Evolutionary conservation across 2,113 vertebrate species (phyloP), one percentile per base, ranked within the genome.

Genomic region (Tenebrosternarchus preto): DNA sequence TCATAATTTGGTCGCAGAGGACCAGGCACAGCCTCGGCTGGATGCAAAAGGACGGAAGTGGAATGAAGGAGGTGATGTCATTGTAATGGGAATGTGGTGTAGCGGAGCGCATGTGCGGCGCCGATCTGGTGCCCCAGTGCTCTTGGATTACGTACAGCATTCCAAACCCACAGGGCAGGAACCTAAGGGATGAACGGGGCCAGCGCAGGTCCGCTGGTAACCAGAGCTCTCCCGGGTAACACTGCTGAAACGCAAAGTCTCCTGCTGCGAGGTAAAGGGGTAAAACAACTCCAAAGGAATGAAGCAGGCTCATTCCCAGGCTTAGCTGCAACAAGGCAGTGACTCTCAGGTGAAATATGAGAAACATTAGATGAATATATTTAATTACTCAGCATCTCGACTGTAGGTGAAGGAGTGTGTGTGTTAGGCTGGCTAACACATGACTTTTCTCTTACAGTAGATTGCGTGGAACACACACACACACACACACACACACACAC

Each of bases 241-340:
- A 67, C 77, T 78, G 80, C 67, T 1, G 76, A 74, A 87, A 90
- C 83, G 64, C 0, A 79, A 90, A 76, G 67, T 77, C 3, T 0
- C 24, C 55, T 77, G 83, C 72, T 9, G 12, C 22, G 25, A 25
- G 25, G 59, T 9, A 61, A 11, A 31, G 6, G 63, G 25, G 15
- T 1, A 64, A 12, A 9, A 15, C 43, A 50, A 64, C 12, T 15
- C 24, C 61, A 29, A 64, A 29, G 1, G 12, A 50, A 15, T 50
- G 43, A 50, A 50, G 5, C 43, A 50, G 12, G 12, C 43, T 11
- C 43, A 50, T 50, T n/a, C n/a, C n/a, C n/a, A n/a, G 43, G 15
- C 11, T 11, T 12, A 50, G 43, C 43, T 15, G 43, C 8, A 63
- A 29, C 25, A 31, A 2, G 25, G 60, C 27, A 66, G 33, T 68